phyloP scores from a whole-genome alignment of 1,140 invertebrate genomes.

The Diachasma alloeum region DNA sequence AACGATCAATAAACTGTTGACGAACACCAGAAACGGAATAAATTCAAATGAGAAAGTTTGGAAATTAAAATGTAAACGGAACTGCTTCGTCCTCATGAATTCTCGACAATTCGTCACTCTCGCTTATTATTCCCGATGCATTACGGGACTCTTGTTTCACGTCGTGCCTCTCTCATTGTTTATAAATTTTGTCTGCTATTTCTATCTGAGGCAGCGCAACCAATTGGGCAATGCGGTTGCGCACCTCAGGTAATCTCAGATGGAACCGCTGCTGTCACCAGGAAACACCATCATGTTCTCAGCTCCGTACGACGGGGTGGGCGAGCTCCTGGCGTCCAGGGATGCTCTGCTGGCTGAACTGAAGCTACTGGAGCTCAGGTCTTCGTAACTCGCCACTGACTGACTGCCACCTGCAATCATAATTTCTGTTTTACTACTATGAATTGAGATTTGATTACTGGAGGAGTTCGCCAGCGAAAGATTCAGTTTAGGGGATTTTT shows the following conservation, averaged over 20 bases:
- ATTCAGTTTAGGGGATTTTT: no score
- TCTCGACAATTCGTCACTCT: no score
- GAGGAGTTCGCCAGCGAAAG: no score
- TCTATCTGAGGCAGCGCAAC: conserved; percentile 57
- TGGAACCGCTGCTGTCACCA: conserved; percentile 75
- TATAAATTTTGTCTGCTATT: not conserved
- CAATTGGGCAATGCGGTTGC: conserved; percentile 49
- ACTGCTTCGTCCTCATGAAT: not conserved
- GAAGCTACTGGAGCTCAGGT: conserved; percentile 82
- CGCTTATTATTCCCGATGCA: no score
- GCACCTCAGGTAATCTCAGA: conserved; percentile 64
- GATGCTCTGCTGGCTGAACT: conserved; percentile 82
- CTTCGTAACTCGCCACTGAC: conserved; percentile 73
- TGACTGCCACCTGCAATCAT: conserved; percentile 66
- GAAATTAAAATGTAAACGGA: not conserved
- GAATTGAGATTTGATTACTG: not conserved
- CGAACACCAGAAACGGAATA: not conserved
- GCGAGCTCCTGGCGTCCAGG: conserved; percentile 77
- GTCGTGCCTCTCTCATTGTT: not conserved
- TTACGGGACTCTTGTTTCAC: no score
- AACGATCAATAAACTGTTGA: not conserved
- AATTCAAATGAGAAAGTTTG: not conserved
- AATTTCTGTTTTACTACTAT: not conserved
- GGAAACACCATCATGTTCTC: conserved; percentile 82
- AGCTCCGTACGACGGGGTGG: conserved; percentile 71